phyloP scores from a whole-genome alignment of 2,113 vertebrate species.

The Pycnonotus jocosus region DNA sequence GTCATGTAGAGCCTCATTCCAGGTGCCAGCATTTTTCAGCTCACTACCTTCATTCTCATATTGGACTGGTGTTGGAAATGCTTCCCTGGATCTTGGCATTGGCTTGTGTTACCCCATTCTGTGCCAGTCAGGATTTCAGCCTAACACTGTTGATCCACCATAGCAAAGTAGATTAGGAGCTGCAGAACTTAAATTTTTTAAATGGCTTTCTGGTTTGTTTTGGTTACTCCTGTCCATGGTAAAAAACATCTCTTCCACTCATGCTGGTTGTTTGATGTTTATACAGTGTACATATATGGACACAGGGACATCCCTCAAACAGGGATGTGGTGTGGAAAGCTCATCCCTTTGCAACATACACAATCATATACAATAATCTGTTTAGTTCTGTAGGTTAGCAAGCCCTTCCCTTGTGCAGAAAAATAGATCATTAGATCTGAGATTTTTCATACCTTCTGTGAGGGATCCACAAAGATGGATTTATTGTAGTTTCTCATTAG shows the following conservation, averaged over 20 bases:
- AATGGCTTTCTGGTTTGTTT: background rate
- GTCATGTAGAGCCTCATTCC: background rate
- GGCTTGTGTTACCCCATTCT: background rate
- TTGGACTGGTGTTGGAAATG: background rate
- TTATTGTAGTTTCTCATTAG: conserved; percentile 21
- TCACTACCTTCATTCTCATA: background rate
- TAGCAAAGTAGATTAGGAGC: background rate
- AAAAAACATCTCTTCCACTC: background rate
- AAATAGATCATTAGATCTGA: background rate
- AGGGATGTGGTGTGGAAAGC: background rate
- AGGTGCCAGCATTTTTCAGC: background rate
- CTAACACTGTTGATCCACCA: background rate
- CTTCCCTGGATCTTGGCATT: background rate
- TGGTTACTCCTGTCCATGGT: background rate
- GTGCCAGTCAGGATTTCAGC: background rate
- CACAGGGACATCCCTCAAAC: background rate
- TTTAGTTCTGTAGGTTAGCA: background rate
- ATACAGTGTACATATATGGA: background rate
- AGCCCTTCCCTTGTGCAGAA: background rate
- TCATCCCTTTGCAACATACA: background rate
- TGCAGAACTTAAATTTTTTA: background rate
- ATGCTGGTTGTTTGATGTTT: background rate
- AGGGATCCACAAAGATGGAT: background rate
- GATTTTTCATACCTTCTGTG: background rate
- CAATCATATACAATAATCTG: background rate